Percentiles rank a stretch among this genome's conserved stretches.
Conservation (phyloP, 1,140 invertebrate species). For the Caerostris extrusa region DNA sequence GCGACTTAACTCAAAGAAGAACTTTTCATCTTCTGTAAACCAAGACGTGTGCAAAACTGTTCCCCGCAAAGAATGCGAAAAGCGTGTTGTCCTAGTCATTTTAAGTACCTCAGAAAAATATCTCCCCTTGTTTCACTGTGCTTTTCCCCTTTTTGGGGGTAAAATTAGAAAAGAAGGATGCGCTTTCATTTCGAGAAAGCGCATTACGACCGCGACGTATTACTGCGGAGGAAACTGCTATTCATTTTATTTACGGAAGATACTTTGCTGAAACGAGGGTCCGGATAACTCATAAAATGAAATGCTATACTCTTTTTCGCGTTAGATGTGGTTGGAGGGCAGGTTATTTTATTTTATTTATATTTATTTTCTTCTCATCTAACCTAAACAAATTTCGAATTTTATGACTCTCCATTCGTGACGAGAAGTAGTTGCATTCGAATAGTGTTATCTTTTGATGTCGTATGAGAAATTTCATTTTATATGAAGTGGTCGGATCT, state of each 20-base stretch:
- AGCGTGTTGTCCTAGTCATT: background rate
- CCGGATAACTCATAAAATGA: constrained; percentile 38
- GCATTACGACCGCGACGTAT: background rate
- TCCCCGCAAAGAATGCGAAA: background rate
- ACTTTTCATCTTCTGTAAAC: background rate
- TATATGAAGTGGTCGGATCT: background rate
- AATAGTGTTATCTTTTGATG: background rate
- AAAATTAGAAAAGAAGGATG: background rate
- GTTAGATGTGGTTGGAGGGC: background rate
- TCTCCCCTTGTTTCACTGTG: background rate
- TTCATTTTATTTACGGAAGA: constrained; percentile 56
- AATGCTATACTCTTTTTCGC: background rate
- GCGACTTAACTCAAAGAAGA: no score
- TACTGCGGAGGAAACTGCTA: constrained; percentile 26
- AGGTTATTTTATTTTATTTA: background rate
- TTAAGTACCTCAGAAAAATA: constrained; percentile 17
- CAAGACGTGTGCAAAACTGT: background rate
- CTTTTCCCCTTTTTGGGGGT: no score
- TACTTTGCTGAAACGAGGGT: background rate
- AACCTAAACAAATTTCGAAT: background rate
- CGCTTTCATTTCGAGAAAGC: background rate
- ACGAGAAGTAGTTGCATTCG: background rate
- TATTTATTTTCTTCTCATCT: no score
- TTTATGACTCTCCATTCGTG: constrained; percentile 9
- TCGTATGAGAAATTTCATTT: background rate